Evolutionary conservation across 2,113 vertebrate species (phyloP).

Genomic region (Gasterosteus aculeatus): DNA sequence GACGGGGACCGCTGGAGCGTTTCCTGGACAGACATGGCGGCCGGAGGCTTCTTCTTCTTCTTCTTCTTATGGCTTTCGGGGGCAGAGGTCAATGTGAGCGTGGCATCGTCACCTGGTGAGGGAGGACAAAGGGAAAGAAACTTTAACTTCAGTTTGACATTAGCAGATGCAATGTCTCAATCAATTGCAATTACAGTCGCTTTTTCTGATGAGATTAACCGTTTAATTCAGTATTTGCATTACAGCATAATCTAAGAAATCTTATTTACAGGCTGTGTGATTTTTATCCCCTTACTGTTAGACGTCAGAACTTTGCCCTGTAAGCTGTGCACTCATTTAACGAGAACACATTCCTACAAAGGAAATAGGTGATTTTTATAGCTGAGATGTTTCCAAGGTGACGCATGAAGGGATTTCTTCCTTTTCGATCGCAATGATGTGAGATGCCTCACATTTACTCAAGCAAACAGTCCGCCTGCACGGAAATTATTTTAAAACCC

Average conservation of each 20-base stretch:
- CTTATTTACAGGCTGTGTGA: slow-evolving; percentile 36
- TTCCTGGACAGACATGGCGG: slow-evolving; percentile 73
- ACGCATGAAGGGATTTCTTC: neutral
- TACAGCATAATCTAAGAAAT: neutral
- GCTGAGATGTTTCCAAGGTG: neutral
- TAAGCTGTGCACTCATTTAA: neutral
- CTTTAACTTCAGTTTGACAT: neutral
- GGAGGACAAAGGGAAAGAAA: neutral
- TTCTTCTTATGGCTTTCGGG: slow-evolving; percentile 15
- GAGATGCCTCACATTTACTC: neutral
- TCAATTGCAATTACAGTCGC: neutral
- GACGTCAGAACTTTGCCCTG: slow-evolving; percentile 39
- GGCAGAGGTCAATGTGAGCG: slow-evolving; percentile 29
- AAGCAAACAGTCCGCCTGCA: neutral
- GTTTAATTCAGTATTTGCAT: neutral
- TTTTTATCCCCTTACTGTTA: neutral
- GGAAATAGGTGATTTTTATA: neutral
- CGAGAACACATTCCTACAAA: neutral
- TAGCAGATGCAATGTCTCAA: neutral
- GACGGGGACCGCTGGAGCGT: neutral
- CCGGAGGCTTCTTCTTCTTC: slow-evolving; percentile 9
- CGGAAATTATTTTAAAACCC: neutral
- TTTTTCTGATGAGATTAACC: slow-evolving; percentile 10
- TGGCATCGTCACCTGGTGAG: slow-evolving; percentile 47
- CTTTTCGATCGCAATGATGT: neutral